Evolutionary conservation across 2,113 vertebrate species (phyloP), one percentile per base, ranked within the genome.

Genomic region (Cichladusa arquata): DNA sequence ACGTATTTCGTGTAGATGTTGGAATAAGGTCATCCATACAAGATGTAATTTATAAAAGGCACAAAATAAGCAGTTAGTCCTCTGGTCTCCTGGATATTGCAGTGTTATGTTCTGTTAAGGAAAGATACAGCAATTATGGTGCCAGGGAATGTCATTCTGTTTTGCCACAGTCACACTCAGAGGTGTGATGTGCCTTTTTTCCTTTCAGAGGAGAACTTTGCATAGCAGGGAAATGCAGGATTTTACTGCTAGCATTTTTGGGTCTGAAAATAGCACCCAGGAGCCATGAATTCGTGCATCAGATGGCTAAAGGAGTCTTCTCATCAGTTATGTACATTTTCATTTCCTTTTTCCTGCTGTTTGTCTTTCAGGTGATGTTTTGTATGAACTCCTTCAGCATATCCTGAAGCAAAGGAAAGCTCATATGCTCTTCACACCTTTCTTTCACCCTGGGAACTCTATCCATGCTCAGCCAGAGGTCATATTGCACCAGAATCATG

Each of bases 381-480:
- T 99, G 65, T 99, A 99, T 69, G 99, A 99, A 98, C 98, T 99
- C 94, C 98, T 99, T 93, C 99, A 99, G 98, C 99, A 99, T 96
- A 99, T 99, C 94, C 97, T 99, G 97, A 99, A 99, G 98, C 99
- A 99, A 97, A 98, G 99, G 95, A 99, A 99, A 97, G 96, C 99
- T 50, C 98, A 97, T 25, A 98, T 99, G 86, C 95, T 98, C 42
- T 99, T 98, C 93, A 98, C 99, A n/a, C 98, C 99, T 5, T 97
- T 98, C 62, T 99, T 99, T 95, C 99, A 99, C 83, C 98, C 99
- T 8, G 98, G 98, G 76, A 99, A 99, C 95, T 99, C 99, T n/a
- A 98, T 99, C 83, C 98, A 99, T 88, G 96, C 98, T 38, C 98
- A 98, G 88, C 97, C 98, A 7, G 99, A 99, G 40, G 96, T 98